Evolutionary conservation across 2,888 invertebrate species (phyloP).

Genomic region (Anthophora plumipes): DNA sequence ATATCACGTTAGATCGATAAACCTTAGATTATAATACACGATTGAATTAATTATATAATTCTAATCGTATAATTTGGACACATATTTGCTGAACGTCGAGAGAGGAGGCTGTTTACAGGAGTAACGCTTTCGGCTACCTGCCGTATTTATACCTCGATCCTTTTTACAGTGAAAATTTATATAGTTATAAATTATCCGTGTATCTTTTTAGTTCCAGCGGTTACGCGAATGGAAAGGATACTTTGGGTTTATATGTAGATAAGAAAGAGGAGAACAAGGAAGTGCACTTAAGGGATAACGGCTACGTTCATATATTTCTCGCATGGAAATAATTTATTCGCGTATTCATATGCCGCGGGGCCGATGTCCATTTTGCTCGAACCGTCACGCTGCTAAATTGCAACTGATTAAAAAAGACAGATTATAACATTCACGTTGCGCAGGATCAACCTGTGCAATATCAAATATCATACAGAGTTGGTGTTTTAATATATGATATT

Average conservation of each 20-base stretch:
- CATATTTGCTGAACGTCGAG: too few relatives aligned
- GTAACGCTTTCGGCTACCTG: not conserved
- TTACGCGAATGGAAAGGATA: constrained; percentile 45
- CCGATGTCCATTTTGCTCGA: too few relatives aligned
- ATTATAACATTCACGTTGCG: not conserved
- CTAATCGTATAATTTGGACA: too few relatives aligned
- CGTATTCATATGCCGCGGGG: not conserved
- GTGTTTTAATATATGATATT: too few relatives aligned
- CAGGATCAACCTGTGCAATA: not conserved
- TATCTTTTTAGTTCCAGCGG: constrained; percentile 26
- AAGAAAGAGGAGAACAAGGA: constrained; percentile 62
- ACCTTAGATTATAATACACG: too few relatives aligned
- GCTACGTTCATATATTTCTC: constrained; percentile 41
- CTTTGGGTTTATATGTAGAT: constrained; percentile 52
- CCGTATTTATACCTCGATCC: not conserved
- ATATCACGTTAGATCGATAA: too few relatives aligned
- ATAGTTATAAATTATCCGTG: constrained; percentile 60
- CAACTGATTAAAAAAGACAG: not conserved
- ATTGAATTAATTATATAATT: too few relatives aligned
- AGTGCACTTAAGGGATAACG: constrained; percentile 71
- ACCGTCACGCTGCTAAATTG: not conserved
- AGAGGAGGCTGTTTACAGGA: too few relatives aligned
- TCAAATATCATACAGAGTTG: too few relatives aligned
- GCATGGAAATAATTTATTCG: constrained; percentile 42
- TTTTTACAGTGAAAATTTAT: constrained; percentile 52